Conservation (phyloP, 2,797 vertebrate species). For the Microhierax caerulescens region DNA sequence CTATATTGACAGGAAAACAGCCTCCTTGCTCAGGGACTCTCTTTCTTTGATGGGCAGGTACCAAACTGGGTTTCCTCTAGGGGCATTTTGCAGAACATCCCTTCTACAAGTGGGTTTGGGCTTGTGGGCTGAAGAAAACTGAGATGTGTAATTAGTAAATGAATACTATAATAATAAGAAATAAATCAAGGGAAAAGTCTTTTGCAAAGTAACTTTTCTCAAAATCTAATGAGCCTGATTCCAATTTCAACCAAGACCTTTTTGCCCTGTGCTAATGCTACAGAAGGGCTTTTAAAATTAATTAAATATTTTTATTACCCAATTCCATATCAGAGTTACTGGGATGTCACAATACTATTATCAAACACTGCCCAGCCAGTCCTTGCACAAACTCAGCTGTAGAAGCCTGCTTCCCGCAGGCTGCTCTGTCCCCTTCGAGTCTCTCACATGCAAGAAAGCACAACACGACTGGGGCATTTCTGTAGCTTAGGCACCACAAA, state of each 20-base stretch:
- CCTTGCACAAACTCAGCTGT: neutral
- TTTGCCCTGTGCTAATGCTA: neutral
- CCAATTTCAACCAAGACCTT: neutral
- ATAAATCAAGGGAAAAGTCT: neutral
- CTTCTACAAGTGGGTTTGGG: neutral
- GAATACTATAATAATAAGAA: neutral
- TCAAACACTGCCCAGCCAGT: neutral
- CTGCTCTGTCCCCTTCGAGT: neutral
- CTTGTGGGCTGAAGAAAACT: accelerated
- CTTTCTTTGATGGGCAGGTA: neutral
- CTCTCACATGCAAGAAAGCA: accelerated
- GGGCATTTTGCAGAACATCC: neutral
- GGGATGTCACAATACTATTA: neutral
- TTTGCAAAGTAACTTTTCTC: neutral
- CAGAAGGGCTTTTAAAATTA: neutral
- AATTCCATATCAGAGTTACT: neutral
- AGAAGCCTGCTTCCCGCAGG: neutral
- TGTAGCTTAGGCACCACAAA: neutral
- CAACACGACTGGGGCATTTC: neutral
- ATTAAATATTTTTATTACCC: neutral
- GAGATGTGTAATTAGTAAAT: neutral
- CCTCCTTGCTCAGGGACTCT: neutral
- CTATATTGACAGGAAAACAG: slow-evolving; percentile 23
- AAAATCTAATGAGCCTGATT: neutral
- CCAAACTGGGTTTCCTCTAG: neutral